These are phyloP conservation scores for Oxycera nigricornis DNA, from an alignment of 2,888 invertebrate species.

Conservation along the genomic window DNA sequence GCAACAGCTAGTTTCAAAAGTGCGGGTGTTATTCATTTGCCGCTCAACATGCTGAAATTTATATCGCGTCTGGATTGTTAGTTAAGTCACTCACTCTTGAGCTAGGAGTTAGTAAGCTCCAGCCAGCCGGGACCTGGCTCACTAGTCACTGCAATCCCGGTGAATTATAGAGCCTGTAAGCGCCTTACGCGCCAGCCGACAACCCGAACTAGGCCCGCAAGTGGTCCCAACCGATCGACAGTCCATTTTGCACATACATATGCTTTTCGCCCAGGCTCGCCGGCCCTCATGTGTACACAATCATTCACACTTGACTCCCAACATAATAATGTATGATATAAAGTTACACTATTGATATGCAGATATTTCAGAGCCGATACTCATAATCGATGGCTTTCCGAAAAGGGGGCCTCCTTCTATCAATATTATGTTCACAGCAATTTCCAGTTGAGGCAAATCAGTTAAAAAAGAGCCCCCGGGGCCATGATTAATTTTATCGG, in stretches of 20 bases:
- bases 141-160: neutral
- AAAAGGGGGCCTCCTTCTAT: conserved; percentile 21
- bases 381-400: conserved; percentile 1
- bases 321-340: conserved; percentile 9
- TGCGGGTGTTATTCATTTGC: conserved; percentile 35
- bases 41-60: conserved; percentile 27
- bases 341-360: neutral
- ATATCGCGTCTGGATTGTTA: conserved; percentile 21
- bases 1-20: neutral
- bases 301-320: conserved; percentile 16
- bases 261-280: neutral
- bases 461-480: conserved; percentile 28
- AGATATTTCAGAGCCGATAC: neutral
- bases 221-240: neutral
- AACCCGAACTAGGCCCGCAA: neutral
- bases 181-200: neutral
- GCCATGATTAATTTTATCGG: conserved; percentile 37
- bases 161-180: neutral
- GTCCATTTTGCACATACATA: neutral
- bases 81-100: conserved; percentile 18
- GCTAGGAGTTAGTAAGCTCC: conserved; percentile 15
- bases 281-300: neutral
- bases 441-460: conserved; percentile 27
- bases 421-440: conserved; percentile 21
- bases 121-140: neutral